Conservation (phyloP, 2,113 vertebrate genomes). For the Hemibagrus wyckioides region DNA sequence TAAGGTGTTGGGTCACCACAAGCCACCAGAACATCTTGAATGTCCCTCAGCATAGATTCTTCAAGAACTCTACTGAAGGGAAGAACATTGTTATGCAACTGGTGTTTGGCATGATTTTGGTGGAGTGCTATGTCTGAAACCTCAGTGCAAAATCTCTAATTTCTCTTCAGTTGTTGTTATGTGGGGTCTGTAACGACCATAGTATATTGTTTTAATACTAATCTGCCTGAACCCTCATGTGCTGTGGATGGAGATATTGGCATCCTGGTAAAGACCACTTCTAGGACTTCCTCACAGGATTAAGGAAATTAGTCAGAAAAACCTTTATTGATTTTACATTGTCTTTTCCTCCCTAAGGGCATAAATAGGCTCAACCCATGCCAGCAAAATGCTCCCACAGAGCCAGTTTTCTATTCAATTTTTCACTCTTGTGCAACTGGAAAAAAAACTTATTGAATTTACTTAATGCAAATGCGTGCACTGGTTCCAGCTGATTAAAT, state of each 20-base stretch:
- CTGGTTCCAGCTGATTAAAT: too few species aligned
- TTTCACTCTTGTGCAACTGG: background rate
- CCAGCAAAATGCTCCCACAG: background rate
- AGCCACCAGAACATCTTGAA: background rate
- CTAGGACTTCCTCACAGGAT: background rate
- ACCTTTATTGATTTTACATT: background rate
- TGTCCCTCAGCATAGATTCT: background rate
- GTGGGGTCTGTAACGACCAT: background rate
- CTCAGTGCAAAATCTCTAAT: background rate
- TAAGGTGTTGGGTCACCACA: background rate
- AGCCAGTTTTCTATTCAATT: background rate
- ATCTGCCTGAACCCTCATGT: background rate
- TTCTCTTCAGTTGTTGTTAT: background rate
- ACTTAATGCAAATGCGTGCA: too few species aligned
- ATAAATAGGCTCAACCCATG: background rate
- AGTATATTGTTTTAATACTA: background rate
- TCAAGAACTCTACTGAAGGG: background rate
- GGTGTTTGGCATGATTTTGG: background rate
- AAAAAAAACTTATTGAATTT: too few species aligned
- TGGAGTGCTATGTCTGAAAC: background rate
- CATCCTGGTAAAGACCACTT: background rate
- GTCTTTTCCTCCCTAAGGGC: background rate
- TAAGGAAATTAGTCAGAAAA: background rate
- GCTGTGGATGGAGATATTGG: background rate
- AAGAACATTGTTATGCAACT: background rate